Percentiles rank a stretch among this genome's conserved stretches.
phyloP scores from a whole-genome alignment of 2,113 vertebrate species.

The Varanus salvator region DNA sequence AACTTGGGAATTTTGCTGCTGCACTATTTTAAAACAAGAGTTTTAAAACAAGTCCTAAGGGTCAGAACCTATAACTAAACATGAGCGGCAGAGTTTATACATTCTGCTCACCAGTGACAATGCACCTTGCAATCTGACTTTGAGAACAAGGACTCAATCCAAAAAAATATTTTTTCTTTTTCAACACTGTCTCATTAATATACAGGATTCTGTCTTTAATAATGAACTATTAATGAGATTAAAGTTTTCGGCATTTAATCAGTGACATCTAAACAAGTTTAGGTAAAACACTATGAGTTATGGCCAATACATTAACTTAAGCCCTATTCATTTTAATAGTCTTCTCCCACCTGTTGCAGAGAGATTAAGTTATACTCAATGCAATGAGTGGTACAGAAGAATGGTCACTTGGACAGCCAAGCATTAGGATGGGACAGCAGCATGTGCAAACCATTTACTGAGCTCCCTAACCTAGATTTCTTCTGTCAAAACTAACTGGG shows the following conservation, averaged over 20 bases:
- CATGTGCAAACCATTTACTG: background rate
- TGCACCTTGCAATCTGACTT: background rate
- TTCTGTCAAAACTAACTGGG: background rate
- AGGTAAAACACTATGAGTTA: background rate
- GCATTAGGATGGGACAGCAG: background rate
- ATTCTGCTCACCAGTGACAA: fast-evolving
- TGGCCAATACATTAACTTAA: too few species aligned
- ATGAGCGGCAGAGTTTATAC: background rate
- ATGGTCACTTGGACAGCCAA: background rate
- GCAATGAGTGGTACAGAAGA: background rate
- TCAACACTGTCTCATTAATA: background rate
- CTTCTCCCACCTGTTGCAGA: background rate
- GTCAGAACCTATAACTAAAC: background rate
- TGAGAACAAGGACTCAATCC: background rate
- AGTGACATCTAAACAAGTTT: background rate
- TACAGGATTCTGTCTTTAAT: background rate
- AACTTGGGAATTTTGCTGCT: background rate
- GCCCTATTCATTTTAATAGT: too few species aligned
- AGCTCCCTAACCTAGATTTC: background rate
- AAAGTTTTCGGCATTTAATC: background rate
- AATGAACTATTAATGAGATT: background rate
- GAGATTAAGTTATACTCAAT: background rate
- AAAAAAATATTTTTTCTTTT: background rate
- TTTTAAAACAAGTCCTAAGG: background rate
- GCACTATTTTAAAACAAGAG: background rate